Percentiles rank a stretch among this genome's conserved stretches.
phyloP scores from a whole-genome alignment of 2,797 vertebrate species.

The Bradypodion ventrale region DNA sequence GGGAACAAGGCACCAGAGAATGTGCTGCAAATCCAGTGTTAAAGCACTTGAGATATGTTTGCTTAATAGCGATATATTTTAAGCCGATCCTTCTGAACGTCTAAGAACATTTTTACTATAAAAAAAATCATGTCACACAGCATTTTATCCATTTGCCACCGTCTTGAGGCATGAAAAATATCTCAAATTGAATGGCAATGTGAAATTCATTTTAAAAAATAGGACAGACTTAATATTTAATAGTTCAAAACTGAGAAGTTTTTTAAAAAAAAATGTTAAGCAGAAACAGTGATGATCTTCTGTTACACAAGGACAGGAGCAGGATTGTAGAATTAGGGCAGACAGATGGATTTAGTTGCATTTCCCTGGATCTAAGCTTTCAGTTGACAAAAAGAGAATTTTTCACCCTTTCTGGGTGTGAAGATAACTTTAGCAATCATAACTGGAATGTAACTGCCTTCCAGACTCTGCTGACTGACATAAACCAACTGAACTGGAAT shows the following conservation, averaged over 20 bases:
- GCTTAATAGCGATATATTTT: background rate
- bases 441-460: background rate
- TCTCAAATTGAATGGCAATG: constrained; percentile 4
- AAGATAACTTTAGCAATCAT: constrained; percentile 29
- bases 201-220: constrained; percentile 4
- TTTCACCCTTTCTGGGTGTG: constrained; percentile 9
- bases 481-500: background rate
- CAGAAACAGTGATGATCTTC: background rate
- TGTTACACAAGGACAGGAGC: background rate
- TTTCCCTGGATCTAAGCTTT: constrained; percentile 21
- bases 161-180: constrained; percentile 16
- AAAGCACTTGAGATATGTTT: background rate
- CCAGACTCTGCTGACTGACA: constrained; percentile 14
- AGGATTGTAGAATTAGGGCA: background rate
- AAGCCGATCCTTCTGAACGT: background rate
- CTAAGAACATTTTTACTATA: background rate
- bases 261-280: background rate
- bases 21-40: background rate
- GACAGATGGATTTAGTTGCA: constrained; percentile 22
- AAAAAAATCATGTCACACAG: background rate
- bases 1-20: background rate
- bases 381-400: background rate
- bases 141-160: background rate
- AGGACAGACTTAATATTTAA: constrained; percentile 13
- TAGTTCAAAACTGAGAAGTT: constrained; percentile 16